phyloP scores from a whole-genome alignment of 2,888 invertebrate species.

The Oxytorus armatus region DNA sequence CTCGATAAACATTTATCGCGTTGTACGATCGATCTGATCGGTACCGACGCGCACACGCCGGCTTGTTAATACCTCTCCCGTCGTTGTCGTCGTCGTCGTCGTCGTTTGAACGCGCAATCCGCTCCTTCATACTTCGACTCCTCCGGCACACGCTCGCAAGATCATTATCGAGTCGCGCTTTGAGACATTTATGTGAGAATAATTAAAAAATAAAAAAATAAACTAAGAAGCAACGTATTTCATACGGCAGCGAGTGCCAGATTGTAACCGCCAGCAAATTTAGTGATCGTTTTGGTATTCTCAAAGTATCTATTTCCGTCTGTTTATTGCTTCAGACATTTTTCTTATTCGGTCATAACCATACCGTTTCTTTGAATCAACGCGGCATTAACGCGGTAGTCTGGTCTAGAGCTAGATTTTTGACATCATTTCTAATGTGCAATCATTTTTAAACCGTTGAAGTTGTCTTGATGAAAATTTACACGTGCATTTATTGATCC shows the following conservation, averaged over 20 bases:
- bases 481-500: too few relatives aligned
- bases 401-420: too few relatives aligned
- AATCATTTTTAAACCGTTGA: background rate
- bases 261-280: constrained; percentile 36
- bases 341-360: background rate
- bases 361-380: background rate
- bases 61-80: constrained; percentile 44
- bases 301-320: constrained; percentile 9
- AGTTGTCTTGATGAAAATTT: too few relatives aligned
- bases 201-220: constrained; percentile 34
- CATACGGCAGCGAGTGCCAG: constrained; percentile 5
- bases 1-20: constrained; percentile 67
- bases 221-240: constrained; percentile 14
- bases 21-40: constrained; percentile 64
- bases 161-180: constrained; percentile 58
- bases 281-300: constrained; percentile 48
- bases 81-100: constrained; percentile 31
- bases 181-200: constrained; percentile 55
- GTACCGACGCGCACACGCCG: constrained; percentile 53
- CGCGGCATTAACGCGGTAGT: too few relatives aligned
- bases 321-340: background rate
- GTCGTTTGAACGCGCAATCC: constrained; percentile 18
- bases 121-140: constrained; percentile 53
- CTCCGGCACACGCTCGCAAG: constrained; percentile 50
- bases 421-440: too few relatives aligned